Percentiles rank a stretch among this genome's conserved stretches.
These are phyloP conservation scores for Stomatorhinus walkeri DNA, from an alignment of 2,797 vertebrate species.

Conservation along the genomic window DNA sequence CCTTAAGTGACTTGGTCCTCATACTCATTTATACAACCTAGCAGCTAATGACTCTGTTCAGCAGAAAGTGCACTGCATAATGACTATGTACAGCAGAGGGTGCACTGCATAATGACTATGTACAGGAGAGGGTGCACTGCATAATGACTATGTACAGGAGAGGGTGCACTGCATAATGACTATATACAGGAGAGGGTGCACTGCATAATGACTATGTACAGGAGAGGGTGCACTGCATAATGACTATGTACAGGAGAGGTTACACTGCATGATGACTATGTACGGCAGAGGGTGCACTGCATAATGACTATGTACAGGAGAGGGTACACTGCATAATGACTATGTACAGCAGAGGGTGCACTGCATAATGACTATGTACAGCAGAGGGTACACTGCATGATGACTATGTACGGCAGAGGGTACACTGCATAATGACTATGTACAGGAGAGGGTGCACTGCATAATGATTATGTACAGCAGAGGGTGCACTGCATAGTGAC, in stretches of 20 bases:
- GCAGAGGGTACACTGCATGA: neutral
- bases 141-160: neutral
- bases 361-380: no score
- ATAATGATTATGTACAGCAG: neutral
- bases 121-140: neutral
- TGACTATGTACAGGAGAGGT: neutral
- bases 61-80: neutral
- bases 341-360: no score
- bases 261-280: neutral
- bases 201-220: neutral
- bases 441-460: neutral
- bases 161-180: neutral
- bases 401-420: neutral
- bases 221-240: neutral
- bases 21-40: neutral
- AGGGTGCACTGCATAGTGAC: neutral
- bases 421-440: neutral
- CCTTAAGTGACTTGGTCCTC: neutral
- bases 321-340: neutral
- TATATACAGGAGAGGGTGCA: neutral
- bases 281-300: neutral
- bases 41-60: neutral
- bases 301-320: neutral
- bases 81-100: neutral
- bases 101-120: neutral